Percentiles rank a stretch among this genome's conserved stretches.
Evolutionary conservation across 2,113 vertebrate species (phyloP).

Genomic region (Gobiocypris rarus): DNA sequence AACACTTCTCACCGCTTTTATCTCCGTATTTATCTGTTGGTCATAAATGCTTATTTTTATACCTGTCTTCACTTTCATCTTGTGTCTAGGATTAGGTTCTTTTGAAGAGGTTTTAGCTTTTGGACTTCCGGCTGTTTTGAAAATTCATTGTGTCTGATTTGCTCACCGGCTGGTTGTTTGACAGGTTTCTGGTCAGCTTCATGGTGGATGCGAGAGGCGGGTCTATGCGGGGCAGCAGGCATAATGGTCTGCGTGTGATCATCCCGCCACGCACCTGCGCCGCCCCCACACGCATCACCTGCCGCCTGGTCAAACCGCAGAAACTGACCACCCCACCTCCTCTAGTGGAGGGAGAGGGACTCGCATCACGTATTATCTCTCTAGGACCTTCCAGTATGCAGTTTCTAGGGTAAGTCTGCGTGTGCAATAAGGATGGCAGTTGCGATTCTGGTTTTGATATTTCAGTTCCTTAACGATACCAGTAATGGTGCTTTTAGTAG

Average conservation of each 20-base stretch:
- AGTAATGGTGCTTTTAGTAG: too few relatives aligned
- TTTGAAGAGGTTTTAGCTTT: not conserved
- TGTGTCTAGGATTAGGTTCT: not conserved
- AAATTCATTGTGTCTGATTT: not conserved
- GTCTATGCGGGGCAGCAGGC: conserved; percentile 94
- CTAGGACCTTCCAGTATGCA: conserved; percentile 91
- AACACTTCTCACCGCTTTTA: conserved; percentile 28
- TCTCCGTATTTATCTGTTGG: conserved; percentile 41
- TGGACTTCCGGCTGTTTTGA: not conserved
- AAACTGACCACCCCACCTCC: conserved; percentile 88
- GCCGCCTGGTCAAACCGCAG: conserved; percentile 94
- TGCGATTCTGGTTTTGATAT: not conserved
- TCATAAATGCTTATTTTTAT: conserved; percentile 35
- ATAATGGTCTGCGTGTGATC: conserved; percentile 90
- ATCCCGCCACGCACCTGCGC: conserved; percentile 91
- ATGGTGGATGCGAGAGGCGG: conserved; percentile 97
- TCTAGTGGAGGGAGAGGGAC: conserved; percentile 91
- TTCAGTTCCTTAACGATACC: not conserved
- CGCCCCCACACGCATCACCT: conserved; percentile 93
- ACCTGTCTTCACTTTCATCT: conserved; percentile 21
- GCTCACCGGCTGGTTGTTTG: conserved; percentile 20
- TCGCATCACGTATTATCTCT: conserved; percentile 90
- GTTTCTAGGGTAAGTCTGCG: conserved; percentile 84
- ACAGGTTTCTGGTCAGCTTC: conserved; percentile 96
- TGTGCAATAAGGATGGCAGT: not conserved